A percentile compares a stretch with the other conserved stretches of the same genome.
Conservation (phyloP, 2,113 vertebrate species). For the Scomber scombrus region DNA sequence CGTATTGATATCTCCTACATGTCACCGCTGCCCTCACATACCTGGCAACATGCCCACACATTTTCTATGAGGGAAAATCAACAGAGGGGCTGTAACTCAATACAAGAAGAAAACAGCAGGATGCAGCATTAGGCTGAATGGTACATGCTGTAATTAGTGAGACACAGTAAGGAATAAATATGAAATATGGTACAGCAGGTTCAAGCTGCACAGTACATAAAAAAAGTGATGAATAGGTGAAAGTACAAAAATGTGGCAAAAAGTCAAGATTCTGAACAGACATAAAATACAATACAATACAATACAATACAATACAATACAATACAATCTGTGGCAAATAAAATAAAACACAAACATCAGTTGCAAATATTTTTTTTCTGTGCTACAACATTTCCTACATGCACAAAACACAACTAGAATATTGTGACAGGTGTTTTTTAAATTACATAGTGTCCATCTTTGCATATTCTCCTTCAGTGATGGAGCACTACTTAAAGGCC, state of each 20-base stretch:
- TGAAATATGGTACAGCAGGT: slow-evolving; percentile 49
- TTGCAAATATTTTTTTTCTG: slow-evolving; percentile 30
- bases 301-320: neutral
- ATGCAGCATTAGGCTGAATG: slow-evolving; percentile 53
- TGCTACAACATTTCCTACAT: slow-evolving; percentile 46
- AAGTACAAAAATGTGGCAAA: slow-evolving; percentile 21
- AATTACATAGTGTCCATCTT: slow-evolving; percentile 29
- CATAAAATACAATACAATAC: slow-evolving; percentile 6
- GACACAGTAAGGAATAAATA: slow-evolving; percentile 70
- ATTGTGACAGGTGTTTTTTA: slow-evolving; percentile 15
- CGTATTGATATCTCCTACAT: slow-evolving; percentile 71
- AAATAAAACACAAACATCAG: slow-evolving; percentile 60
- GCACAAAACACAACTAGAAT: slow-evolving; percentile 2
- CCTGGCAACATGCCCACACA: slow-evolving; percentile 61
- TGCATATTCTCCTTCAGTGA: neutral
- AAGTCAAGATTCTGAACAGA: neutral
- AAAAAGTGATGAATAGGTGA: slow-evolving; percentile 22
- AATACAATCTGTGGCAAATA: slow-evolving; percentile 22
- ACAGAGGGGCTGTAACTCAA: slow-evolving; percentile 63
- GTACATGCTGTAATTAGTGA: slow-evolving; percentile 76
- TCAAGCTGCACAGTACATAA: slow-evolving; percentile 56
- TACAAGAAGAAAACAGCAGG: slow-evolving; percentile 65
- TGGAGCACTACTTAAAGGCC: slow-evolving; percentile 1
- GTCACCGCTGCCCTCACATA: slow-evolving; percentile 65
- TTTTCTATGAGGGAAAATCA: slow-evolving; percentile 49